Conservation (phyloP, 2,797 vertebrate genomes). For the Tarsius wallacei region DNA sequence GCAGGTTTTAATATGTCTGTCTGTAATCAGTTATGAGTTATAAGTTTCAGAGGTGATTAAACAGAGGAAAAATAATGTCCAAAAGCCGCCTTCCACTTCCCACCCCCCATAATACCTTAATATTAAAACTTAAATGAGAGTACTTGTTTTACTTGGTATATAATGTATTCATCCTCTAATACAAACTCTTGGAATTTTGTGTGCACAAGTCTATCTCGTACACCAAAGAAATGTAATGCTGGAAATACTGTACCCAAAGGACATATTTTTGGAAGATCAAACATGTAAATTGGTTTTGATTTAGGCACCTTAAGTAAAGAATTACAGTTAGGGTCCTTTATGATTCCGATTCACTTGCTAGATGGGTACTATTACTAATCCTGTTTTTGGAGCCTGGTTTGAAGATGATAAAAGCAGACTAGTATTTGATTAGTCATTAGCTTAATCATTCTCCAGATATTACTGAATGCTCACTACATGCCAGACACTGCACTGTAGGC, state of each 20-base stretch:
- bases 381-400: not conserved
- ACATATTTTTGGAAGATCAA: not conserved
- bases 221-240: not conserved
- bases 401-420: not conserved
- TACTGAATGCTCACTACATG: not conserved
- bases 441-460: not conserved
- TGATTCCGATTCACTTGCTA: not conserved
- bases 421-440: not conserved
- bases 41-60: slow-evolving; percentile 10
- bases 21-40: not conserved
- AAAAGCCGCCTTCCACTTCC: no score
- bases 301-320: not conserved
- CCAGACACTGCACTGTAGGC: not conserved
- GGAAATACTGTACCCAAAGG: not conserved
- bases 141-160: slow-evolving; percentile 3
- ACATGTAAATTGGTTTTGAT: not conserved
- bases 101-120: no score
- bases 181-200: slow-evolving; percentile 20
- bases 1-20: not conserved
- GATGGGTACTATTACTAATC: not conserved
- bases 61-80: not conserved
- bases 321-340: not conserved
- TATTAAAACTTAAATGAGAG: not conserved
- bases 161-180: not conserved
- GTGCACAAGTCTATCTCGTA: not conserved